These are phyloP conservation scores for Hydractinia symbiolongicarpus DNA, from an alignment of 30 jellyfish, hydroid and myxozoan species.

Conservation along the genomic window DNA sequence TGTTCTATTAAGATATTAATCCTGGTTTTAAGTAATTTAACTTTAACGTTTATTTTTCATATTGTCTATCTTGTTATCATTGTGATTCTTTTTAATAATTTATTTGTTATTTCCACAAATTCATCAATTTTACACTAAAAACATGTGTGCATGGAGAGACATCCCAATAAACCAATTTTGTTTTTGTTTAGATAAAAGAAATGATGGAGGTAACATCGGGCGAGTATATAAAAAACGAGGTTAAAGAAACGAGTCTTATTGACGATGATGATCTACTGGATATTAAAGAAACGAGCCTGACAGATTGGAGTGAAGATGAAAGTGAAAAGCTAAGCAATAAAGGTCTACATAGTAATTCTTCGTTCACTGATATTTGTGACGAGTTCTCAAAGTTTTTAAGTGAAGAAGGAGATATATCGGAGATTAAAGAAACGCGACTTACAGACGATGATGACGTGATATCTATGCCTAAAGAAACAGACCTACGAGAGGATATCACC, in stretches of 20 bases:
- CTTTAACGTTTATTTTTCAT: too few relatives aligned
- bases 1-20: too few relatives aligned
- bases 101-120: too few relatives aligned
- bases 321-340: background rate
- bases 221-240: background rate
- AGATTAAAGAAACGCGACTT: too few relatives aligned
- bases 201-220: conserved; percentile 10
- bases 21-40: too few relatives aligned
- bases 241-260: background rate
- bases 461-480: background rate
- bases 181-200: background rate
- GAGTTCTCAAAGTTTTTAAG: conserved; percentile 6
- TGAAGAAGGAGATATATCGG: background rate
- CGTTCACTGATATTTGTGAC: conserved; percentile 4
- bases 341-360: background rate
- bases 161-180: too few relatives aligned
- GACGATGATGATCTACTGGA: background rate
- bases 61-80: too few relatives aligned
- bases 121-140: too few relatives aligned
- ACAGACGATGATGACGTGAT: too few relatives aligned
- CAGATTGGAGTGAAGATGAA: conserved; percentile 2
- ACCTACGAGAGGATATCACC: background rate
- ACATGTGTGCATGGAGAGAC: too few relatives aligned
- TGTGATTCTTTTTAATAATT: too few relatives aligned
- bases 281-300: background rate